Evolutionary conservation across 2,113 vertebrate species (phyloP).

Genomic region (Ondatra zibethicus): DNA sequence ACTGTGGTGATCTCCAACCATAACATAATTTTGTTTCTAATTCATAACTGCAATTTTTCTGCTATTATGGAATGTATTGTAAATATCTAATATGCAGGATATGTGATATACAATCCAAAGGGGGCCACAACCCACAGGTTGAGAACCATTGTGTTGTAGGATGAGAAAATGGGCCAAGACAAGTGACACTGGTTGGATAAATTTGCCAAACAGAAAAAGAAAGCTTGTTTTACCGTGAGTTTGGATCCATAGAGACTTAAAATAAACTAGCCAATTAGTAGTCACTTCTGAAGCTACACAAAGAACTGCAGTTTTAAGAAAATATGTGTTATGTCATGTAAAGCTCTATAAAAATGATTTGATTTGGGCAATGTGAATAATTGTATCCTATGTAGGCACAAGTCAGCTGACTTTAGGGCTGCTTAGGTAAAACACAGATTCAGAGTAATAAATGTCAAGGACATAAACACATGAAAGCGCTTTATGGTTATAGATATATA

Average conservation of each 20-base stretch:
- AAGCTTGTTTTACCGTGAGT: slow-evolving; percentile 2
- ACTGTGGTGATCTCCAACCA: too few relatives aligned
- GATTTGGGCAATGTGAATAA: slow-evolving; percentile 4
- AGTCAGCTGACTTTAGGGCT: slow-evolving; percentile 15
- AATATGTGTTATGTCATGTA: not conserved
- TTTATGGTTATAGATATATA: slow-evolving; percentile 33
- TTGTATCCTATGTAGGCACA: not conserved
- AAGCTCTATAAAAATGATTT: slow-evolving; percentile 21
- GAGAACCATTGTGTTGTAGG: not conserved
- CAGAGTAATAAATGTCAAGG: slow-evolving; percentile 35
- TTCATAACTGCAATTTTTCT: not conserved
- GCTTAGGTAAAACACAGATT: not conserved
- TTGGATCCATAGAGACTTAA: not conserved
- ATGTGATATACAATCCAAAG: not conserved
- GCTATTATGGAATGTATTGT: not conserved
- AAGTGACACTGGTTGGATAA: not conserved
- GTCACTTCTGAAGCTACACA: slow-evolving; percentile 1
- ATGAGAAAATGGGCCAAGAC: not conserved
- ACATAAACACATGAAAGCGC: not conserved
- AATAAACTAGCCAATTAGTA: not conserved
- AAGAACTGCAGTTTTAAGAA: slow-evolving; percentile 21
- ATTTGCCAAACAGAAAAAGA: not conserved
- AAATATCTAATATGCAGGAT: not conserved
- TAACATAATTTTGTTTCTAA: not conserved
- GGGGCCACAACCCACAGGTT: not conserved